Conservation (phyloP, 1,140 invertebrate genomes). For the Polypedilum vanderplanki region DNA sequence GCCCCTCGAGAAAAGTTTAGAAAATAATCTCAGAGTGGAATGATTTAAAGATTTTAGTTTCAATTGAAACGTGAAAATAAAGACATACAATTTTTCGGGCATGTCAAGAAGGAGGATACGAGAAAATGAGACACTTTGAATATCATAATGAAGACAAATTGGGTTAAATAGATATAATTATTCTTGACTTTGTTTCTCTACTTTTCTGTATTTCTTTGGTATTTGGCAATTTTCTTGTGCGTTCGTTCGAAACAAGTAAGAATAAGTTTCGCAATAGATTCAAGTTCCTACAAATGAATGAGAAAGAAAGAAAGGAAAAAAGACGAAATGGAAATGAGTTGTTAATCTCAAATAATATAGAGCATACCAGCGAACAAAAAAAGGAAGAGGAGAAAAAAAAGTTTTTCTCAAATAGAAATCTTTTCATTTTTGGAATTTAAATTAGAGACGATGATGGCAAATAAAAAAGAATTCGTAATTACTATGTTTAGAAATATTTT, state of each 20-base stretch:
- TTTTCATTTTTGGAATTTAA: constrained; percentile 14
- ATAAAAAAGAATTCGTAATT: background rate
- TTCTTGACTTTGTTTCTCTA: background rate
- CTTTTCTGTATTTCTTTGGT: background rate
- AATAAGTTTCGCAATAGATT: background rate
- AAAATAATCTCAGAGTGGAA: background rate
- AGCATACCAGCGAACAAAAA: background rate
- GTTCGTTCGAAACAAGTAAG: background rate
- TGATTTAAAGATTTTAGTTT: background rate
- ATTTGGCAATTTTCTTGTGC: constrained; percentile 4
- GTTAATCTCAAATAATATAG: background rate
- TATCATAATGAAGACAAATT: constrained; percentile 8
- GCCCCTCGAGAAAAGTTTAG: no score
- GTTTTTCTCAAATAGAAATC: constrained; percentile 19
- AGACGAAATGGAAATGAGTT: background rate
- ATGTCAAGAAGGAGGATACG: background rate
- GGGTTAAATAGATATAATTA: constrained; percentile 19
- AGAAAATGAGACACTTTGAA: constrained; percentile 15
- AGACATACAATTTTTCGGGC: background rate
- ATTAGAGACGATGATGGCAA: no score
- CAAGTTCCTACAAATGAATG: background rate
- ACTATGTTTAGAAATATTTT: background rate
- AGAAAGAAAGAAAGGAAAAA: background rate
- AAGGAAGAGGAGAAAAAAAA: no score
- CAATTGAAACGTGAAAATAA: background rate